Evolutionary conservation across 2,888 invertebrate genomes (phyloP), one percentile per base, ranked within the genome.

Genomic region (Drosophila cracens): DNA sequence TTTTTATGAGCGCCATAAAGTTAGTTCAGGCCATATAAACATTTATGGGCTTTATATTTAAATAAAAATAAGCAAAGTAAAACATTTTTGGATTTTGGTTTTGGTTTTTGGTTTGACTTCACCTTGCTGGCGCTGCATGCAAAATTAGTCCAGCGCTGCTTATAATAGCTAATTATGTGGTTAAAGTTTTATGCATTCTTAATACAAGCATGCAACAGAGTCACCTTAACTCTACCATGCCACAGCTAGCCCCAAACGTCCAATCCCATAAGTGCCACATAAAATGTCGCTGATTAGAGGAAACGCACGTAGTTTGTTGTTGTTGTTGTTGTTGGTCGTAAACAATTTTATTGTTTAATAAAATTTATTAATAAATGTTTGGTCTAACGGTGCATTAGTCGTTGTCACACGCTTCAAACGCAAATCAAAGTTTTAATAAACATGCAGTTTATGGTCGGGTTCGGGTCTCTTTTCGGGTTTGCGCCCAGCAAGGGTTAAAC

Each of bases 121-220:
- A 21, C 46, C 16, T n/a, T n/a, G 40, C 33, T 33, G 4, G 33
- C 11, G 33, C 73, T 61, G 78, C 86, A 90, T 90, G 86, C 90
- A 90, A 86, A 90, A 90, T 90, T 85, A 88, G 86, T 69, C 48
- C 52, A 60, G 51, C 63, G 46, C 58, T 69, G 66, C 83, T 86
- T 89, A 86, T 89, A 83, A 89, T 83, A 81, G 77, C 87, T 87
- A 87, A 87, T 87, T 87, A 90, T 89, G 87, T 87, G 89, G 90
- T 87, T 87, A 87, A 89, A 78, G 90, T 83, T 83, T 87, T 83
- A 87, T 87, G 90, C 89, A 83, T 83, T 89, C 83, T 83, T 90
- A 87, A 87, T 90, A 76, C 83, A 79, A 78, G 57, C 72, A 67
- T 63, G 69, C 64, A 74, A 79, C 59, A 76, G 58, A 68, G 52